Evolutionary conservation across 64 coral and sea anemone genomes (phyloP).

Genomic region (Stichodactyla helianthus): DNA sequence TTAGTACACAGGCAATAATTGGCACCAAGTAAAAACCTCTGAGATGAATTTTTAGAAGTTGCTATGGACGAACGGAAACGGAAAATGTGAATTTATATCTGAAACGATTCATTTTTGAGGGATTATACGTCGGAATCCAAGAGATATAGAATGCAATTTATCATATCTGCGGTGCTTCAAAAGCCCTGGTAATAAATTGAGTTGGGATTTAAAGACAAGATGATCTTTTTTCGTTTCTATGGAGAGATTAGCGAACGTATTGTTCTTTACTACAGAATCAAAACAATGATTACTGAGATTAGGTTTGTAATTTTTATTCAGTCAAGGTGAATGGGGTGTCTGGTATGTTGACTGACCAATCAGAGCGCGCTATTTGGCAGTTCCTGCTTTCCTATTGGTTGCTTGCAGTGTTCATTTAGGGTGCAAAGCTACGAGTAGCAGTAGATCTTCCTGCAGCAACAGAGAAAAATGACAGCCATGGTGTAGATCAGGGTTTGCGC

Average conservation of each 20-base stretch:
- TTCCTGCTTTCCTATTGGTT: conserved; percentile 38
- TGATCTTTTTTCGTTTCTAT: conserved; percentile 20
- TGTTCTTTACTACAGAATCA: conserved; percentile 24
- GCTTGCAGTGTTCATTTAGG: conserved; percentile 59
- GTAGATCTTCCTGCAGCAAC: conserved; percentile 12
- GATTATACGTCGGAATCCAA: conserved; percentile 3
- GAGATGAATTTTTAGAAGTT: background rate
- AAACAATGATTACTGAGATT: conserved; percentile 18
- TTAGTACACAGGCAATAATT: background rate
- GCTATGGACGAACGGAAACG: background rate
- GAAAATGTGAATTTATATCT: background rate
- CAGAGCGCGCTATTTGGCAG: conserved; percentile 18
- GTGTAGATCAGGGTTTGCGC: background rate
- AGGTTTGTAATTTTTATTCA: conserved; percentile 24
- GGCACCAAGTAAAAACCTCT: background rate
- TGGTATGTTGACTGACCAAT: conserved; percentile 33
- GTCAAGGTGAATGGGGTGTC: conserved; percentile 56
- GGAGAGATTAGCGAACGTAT: conserved; percentile 13
- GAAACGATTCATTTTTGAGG: conserved; percentile 5
- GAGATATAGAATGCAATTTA: background rate
- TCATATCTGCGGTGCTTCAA: background rate
- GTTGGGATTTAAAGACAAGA: conserved; percentile 19
- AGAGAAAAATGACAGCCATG: background rate
- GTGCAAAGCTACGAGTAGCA: conserved; percentile 30
- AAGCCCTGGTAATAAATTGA: conserved; percentile 5